Base-by-base conservation (phyloP, 2,113 vertebrate genomes). In the Phaetusa simplex region DNA sequence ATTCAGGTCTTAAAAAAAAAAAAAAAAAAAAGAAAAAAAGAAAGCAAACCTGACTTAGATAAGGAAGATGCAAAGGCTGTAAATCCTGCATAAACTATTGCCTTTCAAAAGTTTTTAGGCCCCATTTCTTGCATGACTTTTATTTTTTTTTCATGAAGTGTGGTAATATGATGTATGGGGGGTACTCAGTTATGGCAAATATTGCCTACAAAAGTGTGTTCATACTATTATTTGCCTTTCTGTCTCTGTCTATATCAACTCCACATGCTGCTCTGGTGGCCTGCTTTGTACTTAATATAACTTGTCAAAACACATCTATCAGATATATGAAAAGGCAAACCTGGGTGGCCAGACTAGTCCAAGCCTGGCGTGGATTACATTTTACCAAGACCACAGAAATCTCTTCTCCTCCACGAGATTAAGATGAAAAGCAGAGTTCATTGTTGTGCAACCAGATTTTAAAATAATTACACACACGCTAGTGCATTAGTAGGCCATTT, bases 221-320 rank as follows among this genome's bases (percentile, higher is more conserved):
- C 97, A 93, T 96, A 95, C 87, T 95, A 94, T 47, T 98, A 94
- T 97, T 98, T 97, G 98, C 97, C 95, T 98, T 95, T 95, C 97
- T 97, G 97, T 97, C 96, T 98, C 96, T 67, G 67, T 56, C 97
- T 98, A 95, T 96, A 98, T 98, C 98, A 98, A 97, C 98, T 98
- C 97, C 98, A 98, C 97, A 98, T 98, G 98, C 98, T 97, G 96
- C 96, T 97, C 97, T 93, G 88, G 97, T 98, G 98, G 98, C 97
- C 90, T 95, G 95, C 98, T 98, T 98, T 98, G 98, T 98, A 98
- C 98, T 98, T 98, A 98, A 98, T 98, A 98, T 98, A 98, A 98
- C 98, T 98, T 98, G 98, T 98, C 98, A 98, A 98, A 98, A 98
- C 98, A 97, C 96, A 98, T 98, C 98, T 98, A 98, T 98, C 98